These are phyloP conservation scores for Ferrisia virgata DNA, from an alignment of 2,888 invertebrate genomes.

Conservation along the genomic window DNA sequence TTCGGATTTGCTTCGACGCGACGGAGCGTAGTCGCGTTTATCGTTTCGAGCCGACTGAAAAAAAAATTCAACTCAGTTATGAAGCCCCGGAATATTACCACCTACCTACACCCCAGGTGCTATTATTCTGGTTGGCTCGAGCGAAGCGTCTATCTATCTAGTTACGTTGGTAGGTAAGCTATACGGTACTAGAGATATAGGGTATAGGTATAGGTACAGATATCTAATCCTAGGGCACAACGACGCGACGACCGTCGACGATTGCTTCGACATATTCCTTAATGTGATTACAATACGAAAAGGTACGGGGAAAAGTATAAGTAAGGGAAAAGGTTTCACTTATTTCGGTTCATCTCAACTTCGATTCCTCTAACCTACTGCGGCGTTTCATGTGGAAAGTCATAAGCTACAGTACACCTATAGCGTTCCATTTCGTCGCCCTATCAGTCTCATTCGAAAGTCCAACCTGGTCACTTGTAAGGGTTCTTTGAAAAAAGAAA, in stretches of 20 bases:
- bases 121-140: no score
- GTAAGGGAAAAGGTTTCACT: slow-evolving; percentile 19
- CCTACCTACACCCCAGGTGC: not conserved
- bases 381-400: not conserved
- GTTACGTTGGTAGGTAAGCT: no score
- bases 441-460: not conserved
- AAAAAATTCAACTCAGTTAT: not conserved
- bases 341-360: slow-evolving; percentile 38
- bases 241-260: no score
- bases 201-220: no score
- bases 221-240: no score
- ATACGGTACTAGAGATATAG: no score
- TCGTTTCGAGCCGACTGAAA: slow-evolving; percentile 47
- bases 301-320: not conserved
- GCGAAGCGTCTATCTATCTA: no score
- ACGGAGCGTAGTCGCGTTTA: slow-evolving; percentile 48
- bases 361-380: slow-evolving; percentile 7
- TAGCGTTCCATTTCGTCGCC: not conserved
- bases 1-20: slow-evolving; percentile 70
- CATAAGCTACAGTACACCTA: no score
- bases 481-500: not conserved
- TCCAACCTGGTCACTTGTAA: not conserved
- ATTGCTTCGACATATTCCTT: not conserved
- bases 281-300: not conserved
- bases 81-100: not conserved